A percentile compares a stretch with the other conserved stretches of the same genome.
phyloP scores from a whole-genome alignment of 2,888 invertebrate species.

The Dermolepida albohirtum region DNA sequence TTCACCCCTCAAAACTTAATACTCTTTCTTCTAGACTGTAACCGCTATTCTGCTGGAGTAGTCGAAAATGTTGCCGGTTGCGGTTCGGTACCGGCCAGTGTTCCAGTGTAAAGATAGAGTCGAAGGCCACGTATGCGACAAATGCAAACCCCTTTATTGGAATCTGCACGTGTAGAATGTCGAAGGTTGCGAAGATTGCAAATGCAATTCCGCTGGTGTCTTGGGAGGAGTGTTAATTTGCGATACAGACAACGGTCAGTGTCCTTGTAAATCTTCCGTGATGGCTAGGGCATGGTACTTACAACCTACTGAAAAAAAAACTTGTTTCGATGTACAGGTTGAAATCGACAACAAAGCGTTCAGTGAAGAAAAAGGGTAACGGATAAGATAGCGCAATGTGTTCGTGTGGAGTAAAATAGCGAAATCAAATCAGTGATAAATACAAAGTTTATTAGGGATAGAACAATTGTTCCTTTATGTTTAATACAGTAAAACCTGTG shows the following conservation, averaged over 20 bases:
- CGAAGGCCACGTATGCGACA: conserved; percentile 93
- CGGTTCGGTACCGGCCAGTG: conserved; percentile 90
- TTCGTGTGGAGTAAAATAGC: background rate
- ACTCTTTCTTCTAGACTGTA: conserved; percentile 76
- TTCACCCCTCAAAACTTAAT: too few species aligned
- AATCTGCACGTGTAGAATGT: conserved; percentile 90
- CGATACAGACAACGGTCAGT: conserved; percentile 87
- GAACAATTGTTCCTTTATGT: too few species aligned
- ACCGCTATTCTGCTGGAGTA: conserved; percentile 97
- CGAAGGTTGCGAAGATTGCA: conserved; percentile 93
- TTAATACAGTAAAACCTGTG: too few species aligned
- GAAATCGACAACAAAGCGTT: conserved; percentile 45
- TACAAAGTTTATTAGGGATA: background rate
- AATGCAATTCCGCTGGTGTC: conserved; percentile 89
- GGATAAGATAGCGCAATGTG: conserved; percentile 10
- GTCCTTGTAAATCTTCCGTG: conserved; percentile 91
- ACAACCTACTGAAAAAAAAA: conserved; percentile 84
- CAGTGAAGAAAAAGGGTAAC: conserved; percentile 24
- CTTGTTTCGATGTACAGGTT: conserved; percentile 93
- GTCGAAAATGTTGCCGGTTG: conserved; percentile 90
- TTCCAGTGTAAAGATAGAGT: conserved; percentile 97
- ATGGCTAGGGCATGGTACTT: conserved; percentile 88
- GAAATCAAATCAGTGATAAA: background rate
- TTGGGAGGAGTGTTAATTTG: conserved; percentile 90
- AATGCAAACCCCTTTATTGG: conserved; percentile 94